Base-by-base conservation (phyloP, 1,140 invertebrate species). In the Caenorhabditis elegans region DNA sequence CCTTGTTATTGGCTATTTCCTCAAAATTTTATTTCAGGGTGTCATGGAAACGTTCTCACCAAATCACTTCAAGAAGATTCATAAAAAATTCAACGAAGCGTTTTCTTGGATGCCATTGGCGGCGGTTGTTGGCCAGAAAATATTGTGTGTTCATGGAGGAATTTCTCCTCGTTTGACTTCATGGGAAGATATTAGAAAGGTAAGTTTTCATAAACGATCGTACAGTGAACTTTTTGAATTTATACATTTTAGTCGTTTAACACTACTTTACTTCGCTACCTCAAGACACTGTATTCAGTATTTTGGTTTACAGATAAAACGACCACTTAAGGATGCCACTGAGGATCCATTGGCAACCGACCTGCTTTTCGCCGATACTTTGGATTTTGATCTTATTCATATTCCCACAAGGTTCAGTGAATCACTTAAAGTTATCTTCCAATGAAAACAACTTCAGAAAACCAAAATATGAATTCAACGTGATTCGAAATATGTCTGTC, bases 61-160 rank as follows among this genome's bases (percentile, higher is more conserved):
- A 17, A 17, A 15, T 17, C 11, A 34, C 24, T 10, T 6, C 0
- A 31, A 34, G 5, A 26, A 53, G 15, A 8, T 53, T 10, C 22
- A 53, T 10, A 34, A 60, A 2, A 60, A 34, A 3, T 60, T 60
- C n/a, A 34, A 60, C 17, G 53, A 60, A 60, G 82, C 53, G n/a
- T 83, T 83, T 53, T 80, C 80, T 47, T 83, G 77, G 31, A 79
- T 83, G 76, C 78, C 82, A 15, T 31, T 83, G 8, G 76, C 77
- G 5, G 76, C 82, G 13, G 6, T 83, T 22, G 60, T 83, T 24
- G 76, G 77, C 31, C 34, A 80, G 15, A 39, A 51, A 28, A 83
- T 83, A 28, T 83, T 83, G 47, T 83, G 82, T 79, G 76, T 75
- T 28, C 82, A 83, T 46, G 82, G 82, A 47, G 82, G 82, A 17